Percentiles rank a stretch among this genome's conserved stretches.
Conservation (phyloP, 2,888 invertebrate genomes). For the Oxystoma pomonae region DNA sequence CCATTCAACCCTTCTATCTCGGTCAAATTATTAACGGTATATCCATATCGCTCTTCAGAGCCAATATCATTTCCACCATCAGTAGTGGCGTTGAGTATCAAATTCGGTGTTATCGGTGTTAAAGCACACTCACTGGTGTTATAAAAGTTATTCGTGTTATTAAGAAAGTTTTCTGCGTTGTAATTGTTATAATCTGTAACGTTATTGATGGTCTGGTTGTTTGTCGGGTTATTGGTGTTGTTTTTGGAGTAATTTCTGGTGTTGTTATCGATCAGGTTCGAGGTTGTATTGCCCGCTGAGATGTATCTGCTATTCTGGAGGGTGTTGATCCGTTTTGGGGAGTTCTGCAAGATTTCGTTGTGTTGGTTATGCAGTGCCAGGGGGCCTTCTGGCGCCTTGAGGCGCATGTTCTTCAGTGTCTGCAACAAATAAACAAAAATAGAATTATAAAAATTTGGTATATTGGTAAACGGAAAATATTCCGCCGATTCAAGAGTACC, state of each 20-base stretch:
- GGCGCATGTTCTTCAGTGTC: conserved; percentile 43
- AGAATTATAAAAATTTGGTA: no score
- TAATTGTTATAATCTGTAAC: background rate
- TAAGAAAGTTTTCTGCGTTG: background rate
- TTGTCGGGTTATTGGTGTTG: conserved; percentile 10
- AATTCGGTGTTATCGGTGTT: background rate
- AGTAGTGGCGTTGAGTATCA: background rate
- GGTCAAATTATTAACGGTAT: background rate
- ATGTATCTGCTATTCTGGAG: conserved; percentile 43
- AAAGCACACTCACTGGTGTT: no score
- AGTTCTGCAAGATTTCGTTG: conserved; percentile 42
- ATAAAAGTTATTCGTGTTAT: background rate
- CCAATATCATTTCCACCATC: background rate
- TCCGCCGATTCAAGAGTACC: no score
- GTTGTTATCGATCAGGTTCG: conserved; percentile 17
- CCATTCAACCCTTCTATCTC: background rate
- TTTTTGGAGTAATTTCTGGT: background rate
- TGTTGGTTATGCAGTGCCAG: conserved; percentile 45
- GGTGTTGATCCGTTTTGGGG: conserved; percentile 46
- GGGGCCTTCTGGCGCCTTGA: conserved; percentile 46
- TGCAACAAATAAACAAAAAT: conserved; percentile 34
- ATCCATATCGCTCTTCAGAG: background rate
- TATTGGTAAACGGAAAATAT: no score
- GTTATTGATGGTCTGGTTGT: background rate
- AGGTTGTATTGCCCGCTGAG: conserved; percentile 20